These are phyloP conservation scores for Anorthoa munda DNA, from an alignment of 2,888 invertebrate species.

Conservation along the genomic window DNA sequence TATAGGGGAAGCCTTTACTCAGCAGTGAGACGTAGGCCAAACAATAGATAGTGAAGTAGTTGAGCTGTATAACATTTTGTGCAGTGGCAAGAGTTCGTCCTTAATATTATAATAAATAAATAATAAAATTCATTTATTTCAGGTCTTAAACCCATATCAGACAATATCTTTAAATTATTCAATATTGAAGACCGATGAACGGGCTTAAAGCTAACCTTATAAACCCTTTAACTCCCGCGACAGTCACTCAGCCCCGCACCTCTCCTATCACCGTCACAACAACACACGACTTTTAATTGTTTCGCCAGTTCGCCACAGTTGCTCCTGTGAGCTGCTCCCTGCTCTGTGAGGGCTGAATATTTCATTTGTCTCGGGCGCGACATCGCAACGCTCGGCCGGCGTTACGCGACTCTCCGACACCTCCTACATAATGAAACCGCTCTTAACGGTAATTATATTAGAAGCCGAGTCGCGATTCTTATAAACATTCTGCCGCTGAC, in stretches of 20 bases:
- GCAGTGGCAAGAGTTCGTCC: no score
- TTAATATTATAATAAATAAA: no score
- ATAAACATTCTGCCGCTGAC: not conserved
- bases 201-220: not conserved
- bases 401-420: not conserved
- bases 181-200: not conserved
- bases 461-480: not conserved
- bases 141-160: no score
- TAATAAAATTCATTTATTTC: no score
- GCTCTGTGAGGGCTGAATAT: not conserved
- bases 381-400: not conserved
- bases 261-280: not conserved
- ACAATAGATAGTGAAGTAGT: no score
- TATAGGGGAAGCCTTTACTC: no score
- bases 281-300: constrained; percentile 2
- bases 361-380: not conserved
- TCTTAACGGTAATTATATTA: not conserved
- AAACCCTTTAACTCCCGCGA: not conserved
- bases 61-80: no score
- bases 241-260: not conserved
- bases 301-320: not conserved
- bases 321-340: not conserved
- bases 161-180: no score
- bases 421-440: not conserved
- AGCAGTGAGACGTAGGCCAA: no score